phyloP scores from a whole-genome alignment of 2,888 invertebrate species.

The Aphodius sticticus region DNA sequence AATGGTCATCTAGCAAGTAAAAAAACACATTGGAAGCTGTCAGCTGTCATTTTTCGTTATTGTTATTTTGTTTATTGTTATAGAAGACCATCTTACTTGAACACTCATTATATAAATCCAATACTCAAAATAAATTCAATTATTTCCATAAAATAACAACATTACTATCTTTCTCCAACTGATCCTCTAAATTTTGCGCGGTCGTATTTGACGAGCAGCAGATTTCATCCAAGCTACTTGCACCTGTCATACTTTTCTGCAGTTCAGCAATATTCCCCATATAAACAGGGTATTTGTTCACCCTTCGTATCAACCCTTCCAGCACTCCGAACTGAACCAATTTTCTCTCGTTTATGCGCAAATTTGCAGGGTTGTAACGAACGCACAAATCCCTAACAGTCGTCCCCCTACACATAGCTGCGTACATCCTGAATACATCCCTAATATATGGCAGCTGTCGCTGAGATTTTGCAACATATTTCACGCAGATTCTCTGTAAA shows the following conservation, averaged over 20 bases:
- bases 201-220: constrained; percentile 84
- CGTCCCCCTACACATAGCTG: constrained; percentile 74
- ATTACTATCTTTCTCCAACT: constrained; percentile 84
- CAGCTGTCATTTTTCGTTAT: too few relatives aligned
- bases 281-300: constrained; percentile 70
- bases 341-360: constrained; percentile 81
- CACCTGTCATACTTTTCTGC: constrained; percentile 79
- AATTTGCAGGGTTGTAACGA: constrained; percentile 74
- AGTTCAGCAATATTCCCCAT: constrained; percentile 56
- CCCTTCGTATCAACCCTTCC: constrained; percentile 81
- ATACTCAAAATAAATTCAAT: not conserved
- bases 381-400: constrained; percentile 75
- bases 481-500: constrained; percentile 58
- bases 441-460: constrained; percentile 63
- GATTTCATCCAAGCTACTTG: constrained; percentile 87
- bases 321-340: constrained; percentile 89
- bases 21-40: too few relatives aligned
- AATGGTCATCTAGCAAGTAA: not conserved
- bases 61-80: too few relatives aligned
- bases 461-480: constrained; percentile 54
- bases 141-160: constrained; percentile 83
- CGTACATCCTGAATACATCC: constrained; percentile 70
- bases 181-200: constrained; percentile 78
- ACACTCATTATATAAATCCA: not conserved
- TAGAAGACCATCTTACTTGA: not conserved